A percentile compares a stretch with the other conserved stretches of the same genome.
Evolutionary conservation across 2,888 invertebrate species (phyloP).

Genomic region (Stramonita haemastoma): DNA sequence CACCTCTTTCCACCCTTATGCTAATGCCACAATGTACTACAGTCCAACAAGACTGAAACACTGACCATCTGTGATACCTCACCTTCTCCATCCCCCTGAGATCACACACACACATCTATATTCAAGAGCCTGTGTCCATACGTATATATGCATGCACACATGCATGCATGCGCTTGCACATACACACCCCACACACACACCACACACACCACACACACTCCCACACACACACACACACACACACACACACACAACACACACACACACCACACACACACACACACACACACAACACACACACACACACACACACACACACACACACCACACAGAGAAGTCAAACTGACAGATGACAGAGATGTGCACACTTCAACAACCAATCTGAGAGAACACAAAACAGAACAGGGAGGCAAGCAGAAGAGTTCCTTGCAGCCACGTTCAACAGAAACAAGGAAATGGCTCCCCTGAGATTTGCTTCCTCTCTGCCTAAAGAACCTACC

Average conservation of each 20-base stretch:
- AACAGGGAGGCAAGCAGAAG: not conserved
- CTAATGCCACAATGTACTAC: too few species aligned
- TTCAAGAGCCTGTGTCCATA: too few species aligned
- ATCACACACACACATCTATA: too few species aligned
- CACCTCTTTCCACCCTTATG: too few species aligned
- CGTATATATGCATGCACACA: too few species aligned
- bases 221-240: not conserved
- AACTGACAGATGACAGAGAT: too few species aligned
- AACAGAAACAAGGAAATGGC: conserved; percentile 14
- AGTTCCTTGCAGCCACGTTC: not conserved
- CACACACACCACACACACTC: too few species aligned
- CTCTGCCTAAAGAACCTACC: not conserved
- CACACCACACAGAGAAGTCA: too few species aligned
- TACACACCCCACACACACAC: not conserved
- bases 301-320: not conserved
- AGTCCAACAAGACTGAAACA: too few species aligned
- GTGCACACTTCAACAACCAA: not conserved
- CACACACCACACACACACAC: not conserved
- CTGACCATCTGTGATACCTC: too few species aligned
- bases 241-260: not conserved
- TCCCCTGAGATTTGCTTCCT: not conserved
- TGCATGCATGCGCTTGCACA: too few species aligned
- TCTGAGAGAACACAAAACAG: not conserved
- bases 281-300: not conserved
- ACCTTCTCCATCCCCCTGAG: too few species aligned